Evolutionary conservation across 2,113 vertebrate genomes (phyloP), one percentile per base, ranked within the genome.

Genomic region (Psittacus erithacus): DNA sequence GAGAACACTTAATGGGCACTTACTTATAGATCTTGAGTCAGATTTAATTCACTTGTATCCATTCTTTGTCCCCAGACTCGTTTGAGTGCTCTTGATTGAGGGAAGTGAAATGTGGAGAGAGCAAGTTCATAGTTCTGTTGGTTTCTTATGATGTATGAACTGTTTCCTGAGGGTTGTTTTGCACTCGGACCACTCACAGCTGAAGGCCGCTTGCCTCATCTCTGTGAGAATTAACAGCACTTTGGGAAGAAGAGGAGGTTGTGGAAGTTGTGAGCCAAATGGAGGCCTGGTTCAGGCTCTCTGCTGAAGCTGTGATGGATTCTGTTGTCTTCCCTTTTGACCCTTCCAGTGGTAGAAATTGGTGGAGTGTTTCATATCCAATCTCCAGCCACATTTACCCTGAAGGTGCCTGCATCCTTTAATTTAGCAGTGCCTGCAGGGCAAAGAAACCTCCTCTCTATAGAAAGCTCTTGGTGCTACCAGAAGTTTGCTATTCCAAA

Each of bases 31-130:
- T 35, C 22, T 63, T 43, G 22, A 76, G 63, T 25, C 41, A 41
- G 53, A 6, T 5, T 41, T 44, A 16, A 35, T 67, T 82, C 33
- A 11, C 9, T 38, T 46, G 13, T 35, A 16, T 44, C 31, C 10
- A 28, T 52, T 38, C n/a, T 31, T 23, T 39, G 9, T 64, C 35
- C 17, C 10, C 19, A 2, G n/a, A 1, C 2, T 43, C 0, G 0
- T 59, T 24, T 38, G 39, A 53, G 27, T 55, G 43, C 4, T 39
- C 38, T 73, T 38, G 13, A 5, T 11, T 14, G 64, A 39, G 44
- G 65, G 62, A 86, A 75, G 74, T 60, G 91, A 92, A 55, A 65
- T 7, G 4, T 5, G 18, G 59, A 62, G 44, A 49, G 63, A 59
- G 12, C 1, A 4, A 49, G 31, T 52, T 82, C 8, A 1, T 43